phyloP scores from a whole-genome alignment of 64 coral and sea anemone genomes.

The Pocillopora damicornis region DNA sequence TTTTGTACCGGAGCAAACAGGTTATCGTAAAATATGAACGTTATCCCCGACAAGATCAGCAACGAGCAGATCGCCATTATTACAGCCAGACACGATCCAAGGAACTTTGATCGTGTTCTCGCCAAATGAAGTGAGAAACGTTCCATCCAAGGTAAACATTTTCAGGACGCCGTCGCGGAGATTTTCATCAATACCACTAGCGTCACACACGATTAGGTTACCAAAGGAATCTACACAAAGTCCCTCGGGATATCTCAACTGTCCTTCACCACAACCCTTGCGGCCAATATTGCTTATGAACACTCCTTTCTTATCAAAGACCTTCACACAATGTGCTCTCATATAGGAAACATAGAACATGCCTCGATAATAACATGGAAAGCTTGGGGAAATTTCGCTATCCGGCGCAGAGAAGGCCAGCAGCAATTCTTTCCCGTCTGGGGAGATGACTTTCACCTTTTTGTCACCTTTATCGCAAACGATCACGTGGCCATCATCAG shows the following conservation, averaged over 20 bases:
- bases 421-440: slow-evolving; percentile 12
- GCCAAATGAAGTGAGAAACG: slow-evolving; percentile 9
- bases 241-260: slow-evolving; percentile 1
- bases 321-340: slow-evolving; percentile 11
- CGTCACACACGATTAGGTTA: slow-evolving; percentile 39
- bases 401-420: not conserved
- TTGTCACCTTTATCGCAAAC: slow-evolving; percentile 24
- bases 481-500: slow-evolving; percentile 7
- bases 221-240: not conserved
- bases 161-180: not conserved
- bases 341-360: slow-evolving; percentile 25
- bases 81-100: no score
- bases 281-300: slow-evolving; percentile 10
- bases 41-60: no score
- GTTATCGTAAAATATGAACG: no score
- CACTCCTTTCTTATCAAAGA: slow-evolving; percentile 19
- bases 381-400: slow-evolving; percentile 4
- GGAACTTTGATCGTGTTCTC: no score
- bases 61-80: no score
- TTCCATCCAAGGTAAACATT: slow-evolving; percentile 20
- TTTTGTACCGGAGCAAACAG: no score
- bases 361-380: not conserved
- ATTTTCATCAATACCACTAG: not conserved
- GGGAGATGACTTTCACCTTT: not conserved
- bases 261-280: not conserved